Percentiles rank a stretch among this genome's conserved stretches.
Evolutionary conservation across 2,113 vertebrate species (phyloP).

Genomic region (Acanthochromis polyacanthus): DNA sequence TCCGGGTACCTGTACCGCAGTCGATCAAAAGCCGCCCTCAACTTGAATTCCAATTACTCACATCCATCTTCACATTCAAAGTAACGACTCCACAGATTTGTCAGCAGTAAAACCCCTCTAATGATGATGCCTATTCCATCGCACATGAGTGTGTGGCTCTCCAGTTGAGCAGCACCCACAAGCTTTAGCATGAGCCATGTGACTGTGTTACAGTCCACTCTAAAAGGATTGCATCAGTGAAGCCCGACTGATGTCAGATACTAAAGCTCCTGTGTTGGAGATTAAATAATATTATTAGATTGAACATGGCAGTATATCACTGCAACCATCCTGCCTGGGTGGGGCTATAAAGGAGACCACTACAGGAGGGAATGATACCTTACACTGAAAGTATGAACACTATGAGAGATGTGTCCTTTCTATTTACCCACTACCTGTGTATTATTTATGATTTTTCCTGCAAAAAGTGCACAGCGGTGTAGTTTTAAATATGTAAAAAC

Average conservation of each 20-base stretch:
- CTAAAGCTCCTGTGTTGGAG: conserved; percentile 19
- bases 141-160: background rate
- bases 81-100: background rate
- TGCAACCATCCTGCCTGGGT: background rate
- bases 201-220: conserved; percentile 56
- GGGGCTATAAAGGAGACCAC: conserved; percentile 3
- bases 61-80: conserved; percentile 17
- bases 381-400: background rate
- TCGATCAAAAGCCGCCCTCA: conserved; percentile 10
- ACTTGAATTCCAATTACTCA: conserved; percentile 28
- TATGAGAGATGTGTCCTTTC: background rate
- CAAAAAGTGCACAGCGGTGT: background rate
- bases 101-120: conserved; percentile 15
- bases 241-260: conserved; percentile 46
- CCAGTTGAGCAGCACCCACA: conserved; percentile 37
- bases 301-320: conserved; percentile 19
- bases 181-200: conserved; percentile 53
- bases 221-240: conserved; percentile 67
- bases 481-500: background rate
- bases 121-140: conserved; percentile 1
- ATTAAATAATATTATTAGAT: conserved; percentile 40
- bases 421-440: background rate
- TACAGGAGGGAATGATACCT: background rate
- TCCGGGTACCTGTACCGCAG: background rate
- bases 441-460: background rate